Base-by-base conservation (phyloP, 2,113 vertebrate species). In the Malurus elegans region DNA sequence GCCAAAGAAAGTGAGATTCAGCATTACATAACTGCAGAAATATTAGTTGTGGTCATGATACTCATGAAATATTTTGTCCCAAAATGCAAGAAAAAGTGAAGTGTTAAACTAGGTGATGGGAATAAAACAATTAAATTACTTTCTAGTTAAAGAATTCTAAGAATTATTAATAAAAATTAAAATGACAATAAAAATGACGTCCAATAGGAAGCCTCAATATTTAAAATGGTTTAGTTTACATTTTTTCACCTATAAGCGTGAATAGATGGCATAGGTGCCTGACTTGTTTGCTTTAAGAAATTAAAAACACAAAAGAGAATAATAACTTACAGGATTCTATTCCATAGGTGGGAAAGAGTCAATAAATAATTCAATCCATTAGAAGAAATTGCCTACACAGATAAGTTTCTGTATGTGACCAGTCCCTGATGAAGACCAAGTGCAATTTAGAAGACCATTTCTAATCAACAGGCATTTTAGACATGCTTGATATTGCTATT, bases 151-250 rank as follows among this genome's bases (percentile, higher is more conserved):
- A 38, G 4, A 58, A 32, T 36, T 76, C 7, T 64, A 56, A 83
- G 4, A 80, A 56, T 50, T 36, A 51, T 14, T 20, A 42, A 76
- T 17, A 26, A 47, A 62, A 83, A 51, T 48, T 12, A 19, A 18
- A 44, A 44, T 44, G 51, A 21, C 14, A 2, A 25, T 12, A 3
- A 34, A 65, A 54, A 42, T 20, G 0, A 5, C 9, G 40, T 47
- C 2, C 3, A 34, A 6, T 44, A n/a, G 1, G 17, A 82, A 53
- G 0, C 0, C 6, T 75, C 32, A 50, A 45, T 73, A 54, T 90
- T 88, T 56, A 56, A 69, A 86, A 67, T 38, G 2, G 3, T 47
- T 88, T 62, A 64, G 8, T 17, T 13, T 38, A 23, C 0, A 0
- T 19, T 90, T 91, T 88, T 85, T 81, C 13, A 20, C 45, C 53